phyloP scores from a whole-genome alignment of 2,888 invertebrate genomes.

The Tuta absoluta region DNA sequence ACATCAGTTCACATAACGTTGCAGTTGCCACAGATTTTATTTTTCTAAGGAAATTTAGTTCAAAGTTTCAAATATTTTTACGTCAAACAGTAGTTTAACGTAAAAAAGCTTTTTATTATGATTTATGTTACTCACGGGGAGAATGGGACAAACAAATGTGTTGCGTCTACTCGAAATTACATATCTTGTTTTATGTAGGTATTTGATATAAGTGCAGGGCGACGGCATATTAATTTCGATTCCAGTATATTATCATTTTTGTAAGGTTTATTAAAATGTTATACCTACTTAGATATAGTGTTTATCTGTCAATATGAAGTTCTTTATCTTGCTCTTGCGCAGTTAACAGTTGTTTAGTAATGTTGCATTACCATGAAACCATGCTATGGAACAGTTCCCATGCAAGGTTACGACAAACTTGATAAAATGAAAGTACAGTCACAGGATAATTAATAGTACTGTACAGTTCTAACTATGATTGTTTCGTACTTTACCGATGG shows the following conservation, averaged over 20 bases:
- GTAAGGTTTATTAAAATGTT: too few species aligned
- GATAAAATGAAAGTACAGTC: neutral
- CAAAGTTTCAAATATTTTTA: too few species aligned
- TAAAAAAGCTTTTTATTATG: too few species aligned
- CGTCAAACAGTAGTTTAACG: too few species aligned
- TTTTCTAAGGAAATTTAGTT: neutral
- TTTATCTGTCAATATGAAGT: neutral
- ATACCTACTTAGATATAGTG: too few species aligned
- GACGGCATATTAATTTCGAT: too few species aligned
- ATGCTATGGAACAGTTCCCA: constrained; percentile 13
- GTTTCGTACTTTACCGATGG: neutral
- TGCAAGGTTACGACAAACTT: constrained; percentile 14
- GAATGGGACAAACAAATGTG: too few species aligned
- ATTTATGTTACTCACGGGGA: too few species aligned
- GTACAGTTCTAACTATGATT: neutral
- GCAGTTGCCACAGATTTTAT: neutral
- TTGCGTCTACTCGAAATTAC: too few species aligned
- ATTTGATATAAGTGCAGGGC: too few species aligned
- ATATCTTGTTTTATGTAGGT: too few species aligned
- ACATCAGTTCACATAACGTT: constrained; percentile 18
- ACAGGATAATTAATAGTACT: neutral
- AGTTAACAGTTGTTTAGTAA: neutral
- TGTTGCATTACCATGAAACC: constrained; percentile 11
- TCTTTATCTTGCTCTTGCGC: neutral
- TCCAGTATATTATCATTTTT: too few species aligned